Evolutionary conservation across 2,888 invertebrate species (phyloP).

Genomic region (Pachydiplax longipennis): DNA sequence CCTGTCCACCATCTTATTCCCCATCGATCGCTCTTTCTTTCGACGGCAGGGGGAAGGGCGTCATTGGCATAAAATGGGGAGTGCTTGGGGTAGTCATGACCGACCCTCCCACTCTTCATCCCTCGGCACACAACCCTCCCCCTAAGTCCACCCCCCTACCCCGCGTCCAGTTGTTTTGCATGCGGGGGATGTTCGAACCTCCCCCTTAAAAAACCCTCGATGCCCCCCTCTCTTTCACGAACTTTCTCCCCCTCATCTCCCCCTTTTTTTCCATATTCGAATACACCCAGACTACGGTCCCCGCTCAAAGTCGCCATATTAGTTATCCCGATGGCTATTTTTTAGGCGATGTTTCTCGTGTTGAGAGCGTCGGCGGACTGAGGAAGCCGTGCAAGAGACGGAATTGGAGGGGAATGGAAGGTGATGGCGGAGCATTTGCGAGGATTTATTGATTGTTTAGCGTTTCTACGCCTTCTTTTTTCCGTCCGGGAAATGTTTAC

Average conservation of each 20-base stretch:
- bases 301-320: constrained; percentile 31
- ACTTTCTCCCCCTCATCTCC: not conserved
- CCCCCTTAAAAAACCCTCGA: not conserved
- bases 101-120: not conserved
- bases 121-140: not conserved
- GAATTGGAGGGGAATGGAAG: not conserved
- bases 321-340: constrained; percentile 19
- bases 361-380: not conserved
- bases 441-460: not conserved
- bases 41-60: not conserved
- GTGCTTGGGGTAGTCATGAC: constrained; percentile 32
- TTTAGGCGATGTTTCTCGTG: not conserved
- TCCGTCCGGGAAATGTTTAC: too few species aligned
- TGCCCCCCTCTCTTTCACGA: not conserved
- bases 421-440: not conserved
- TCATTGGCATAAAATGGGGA: not conserved
- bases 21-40: constrained; percentile 40
- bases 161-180: constrained; percentile 38
- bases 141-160: not conserved
- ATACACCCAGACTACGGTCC: not conserved
- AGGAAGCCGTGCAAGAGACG: not conserved
- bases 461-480: not conserved
- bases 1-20: constrained; percentile 41
- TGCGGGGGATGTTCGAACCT: constrained; percentile 9
- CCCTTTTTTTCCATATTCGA: not conserved